Base-by-base conservation (phyloP, 1,140 invertebrate species). In the Chlorops oryzae region DNA sequence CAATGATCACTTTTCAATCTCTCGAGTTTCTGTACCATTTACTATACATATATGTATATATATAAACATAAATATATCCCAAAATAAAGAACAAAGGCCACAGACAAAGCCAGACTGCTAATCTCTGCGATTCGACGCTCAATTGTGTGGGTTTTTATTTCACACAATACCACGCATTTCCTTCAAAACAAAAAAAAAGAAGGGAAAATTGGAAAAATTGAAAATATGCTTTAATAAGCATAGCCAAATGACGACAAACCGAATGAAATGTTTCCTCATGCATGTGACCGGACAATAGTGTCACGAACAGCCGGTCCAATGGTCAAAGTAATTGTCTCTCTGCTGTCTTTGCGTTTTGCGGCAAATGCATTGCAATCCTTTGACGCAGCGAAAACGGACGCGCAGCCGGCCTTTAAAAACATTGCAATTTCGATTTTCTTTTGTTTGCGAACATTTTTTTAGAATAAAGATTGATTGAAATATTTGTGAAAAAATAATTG, bases 191-290 rank as follows among this genome's bases (percentile, higher is more conserved):
- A n/a, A 32, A 7, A 32, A 32, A 9, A n/a, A 32, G 13, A 35
- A 35, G n/a, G 9, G 5, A 35, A 3, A 35, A 17, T 3, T 3
- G 18, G 47, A 42, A 50, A 50, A 50, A 41, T 42, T 34, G 22
- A 4, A 40, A 24, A 24, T 49, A 25, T 49, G 35, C 24, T 50
- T 34, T 23, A 21, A 42, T 42, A 50, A 50, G 32, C 22, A 22
- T 27, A 5, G 39, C 25, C 25, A 42, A 50, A 32, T 50, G 38
- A 43, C 38, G 21, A 37, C 20, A 13, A 10, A 13, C 17, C 35
- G 43, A 45, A 34, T 45, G 43, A 45, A 34, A 44, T 32, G 34
- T 39, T 39, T 17, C 22, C 18, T 22, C 20, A 7, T 22, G 21
- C 24, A 22, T 22, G 21, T 22, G 21, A 40, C 21, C 38, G 24